Evolutionary conservation across 2,888 invertebrate species (phyloP).

Genomic region (Hemithea aestivaria): DNA sequence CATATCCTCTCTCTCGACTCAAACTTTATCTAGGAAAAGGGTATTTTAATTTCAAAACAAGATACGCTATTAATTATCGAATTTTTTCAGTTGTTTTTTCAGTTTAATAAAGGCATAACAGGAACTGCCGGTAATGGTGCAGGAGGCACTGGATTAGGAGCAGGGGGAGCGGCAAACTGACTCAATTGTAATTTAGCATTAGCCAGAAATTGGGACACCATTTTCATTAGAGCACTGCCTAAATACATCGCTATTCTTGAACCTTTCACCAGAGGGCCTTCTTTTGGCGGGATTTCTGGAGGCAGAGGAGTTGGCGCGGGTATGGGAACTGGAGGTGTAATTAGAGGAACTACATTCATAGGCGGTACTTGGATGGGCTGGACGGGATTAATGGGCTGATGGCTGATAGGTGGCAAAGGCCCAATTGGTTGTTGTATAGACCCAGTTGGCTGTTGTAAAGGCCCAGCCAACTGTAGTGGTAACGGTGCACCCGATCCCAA

Average conservation of each 20-base stretch:
- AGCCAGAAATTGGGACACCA: conserved; percentile 51
- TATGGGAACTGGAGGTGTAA: conserved; percentile 5
- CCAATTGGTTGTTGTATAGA: not conserved
- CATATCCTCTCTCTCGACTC: too few species aligned
- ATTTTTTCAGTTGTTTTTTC: too few species aligned
- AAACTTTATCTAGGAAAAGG: too few species aligned
- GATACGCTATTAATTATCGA: too few species aligned
- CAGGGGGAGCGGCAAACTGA: conserved; percentile 36
- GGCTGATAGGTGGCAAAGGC: not conserved
- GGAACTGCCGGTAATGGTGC: too few species aligned
- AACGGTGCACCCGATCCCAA: not conserved
- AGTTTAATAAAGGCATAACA: too few species aligned
- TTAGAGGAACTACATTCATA: conserved; percentile 4
- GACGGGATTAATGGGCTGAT: not conserved
- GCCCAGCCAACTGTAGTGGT: too few species aligned
- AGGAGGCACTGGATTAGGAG: conserved; percentile 8
- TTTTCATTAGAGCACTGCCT: conserved; percentile 54
- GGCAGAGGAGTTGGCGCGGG: conserved; percentile 1
- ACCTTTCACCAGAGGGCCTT: conserved; percentile 30
- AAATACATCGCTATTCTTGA: conserved; percentile 50
- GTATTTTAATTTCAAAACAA: too few species aligned
- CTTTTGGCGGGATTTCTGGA: conserved; percentile 10
- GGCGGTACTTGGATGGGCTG: not conserved
- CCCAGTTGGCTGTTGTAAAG: too few species aligned
- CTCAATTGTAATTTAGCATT: conserved; percentile 45